These are phyloP conservation scores for Tethea ocularis DNA, from an alignment of 2,888 invertebrate genomes.

Conservation along the genomic window DNA sequence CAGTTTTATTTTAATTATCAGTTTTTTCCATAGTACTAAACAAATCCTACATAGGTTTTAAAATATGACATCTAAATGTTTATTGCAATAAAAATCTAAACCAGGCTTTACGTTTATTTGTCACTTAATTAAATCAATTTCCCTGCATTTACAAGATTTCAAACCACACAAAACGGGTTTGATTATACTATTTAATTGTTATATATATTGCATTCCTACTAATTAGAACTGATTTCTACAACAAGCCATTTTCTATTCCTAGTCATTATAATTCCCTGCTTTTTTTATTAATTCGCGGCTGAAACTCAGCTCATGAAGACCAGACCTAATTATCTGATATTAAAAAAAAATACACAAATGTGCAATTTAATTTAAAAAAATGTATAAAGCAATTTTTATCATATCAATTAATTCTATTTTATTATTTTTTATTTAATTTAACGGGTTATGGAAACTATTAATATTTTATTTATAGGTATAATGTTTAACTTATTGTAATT, in stretches of 20 bases:
- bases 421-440: not conserved
- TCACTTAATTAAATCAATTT: no score
- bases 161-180: not conserved
- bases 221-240: not conserved
- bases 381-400: slow-evolving; percentile 10
- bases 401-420: slow-evolving; percentile 3
- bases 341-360: not conserved
- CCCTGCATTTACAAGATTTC: not conserved
- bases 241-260: not conserved
- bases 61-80: no score
- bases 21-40: no score
- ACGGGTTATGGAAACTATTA: not conserved
- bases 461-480: not conserved
- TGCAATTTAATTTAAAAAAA: slow-evolving; percentile 3
- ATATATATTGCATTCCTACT: not conserved
- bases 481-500: no score
- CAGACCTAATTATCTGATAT: not conserved
- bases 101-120: no score
- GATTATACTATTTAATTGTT: not conserved
- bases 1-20: no score
- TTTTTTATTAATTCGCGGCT: not conserved
- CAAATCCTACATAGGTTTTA: no score
- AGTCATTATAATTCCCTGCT: not conserved
- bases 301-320: not conserved
- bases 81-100: no score